Evolutionary conservation across 2,113 vertebrate genomes (phyloP), one percentile per base, ranked within the genome.

Genomic region (Dipodomys stephensi): DNA sequence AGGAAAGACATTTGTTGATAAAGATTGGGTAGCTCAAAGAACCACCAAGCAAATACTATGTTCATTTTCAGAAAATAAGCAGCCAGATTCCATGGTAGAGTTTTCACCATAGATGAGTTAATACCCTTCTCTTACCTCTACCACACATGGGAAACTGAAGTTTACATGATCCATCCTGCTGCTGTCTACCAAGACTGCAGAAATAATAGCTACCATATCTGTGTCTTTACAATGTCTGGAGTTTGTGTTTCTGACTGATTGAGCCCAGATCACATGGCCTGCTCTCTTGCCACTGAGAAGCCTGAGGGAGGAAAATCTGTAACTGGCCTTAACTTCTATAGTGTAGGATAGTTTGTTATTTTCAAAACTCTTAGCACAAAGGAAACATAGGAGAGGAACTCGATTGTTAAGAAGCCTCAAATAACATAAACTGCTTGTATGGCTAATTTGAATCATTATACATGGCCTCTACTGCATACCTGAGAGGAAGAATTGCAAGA

Each of bases 381-480:
- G 44, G 77, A 84, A 64, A 87, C 23, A 88, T 2, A 87, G 32
- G 67, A 90, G 76, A 23, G 62, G 49, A 83, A 44, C 8, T 65
- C 68, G 81, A 76, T 71, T 44, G 46, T 20, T 53, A 77, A 88
- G 53, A 7, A 88, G 32, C 16, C 19, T 44, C 83, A 11, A 57
- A 86, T 83, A 92, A 23, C 25, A 39, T 82, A 85, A 91, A 72
- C n/a, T 79, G 64, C 27, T 81, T 93, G 79, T 84, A 89, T 74
- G 85, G 80, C 68, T 87, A 88, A 95, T 91, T 88, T 85, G 53
- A 77, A 68, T 88, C 76, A 93, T 86, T 60, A 91, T 22, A 64
- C 30, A 84, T 15, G 44, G 1, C 15, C 53, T 71, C 39, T 64
- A 7, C 30, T 27, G 12, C 69, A 83, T 32, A 25, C 23, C 1